Percentiles rank a stretch among this genome's conserved stretches.
phyloP scores from a whole-genome alignment of 1,140 invertebrate species.

The Philaenus spumarius region DNA sequence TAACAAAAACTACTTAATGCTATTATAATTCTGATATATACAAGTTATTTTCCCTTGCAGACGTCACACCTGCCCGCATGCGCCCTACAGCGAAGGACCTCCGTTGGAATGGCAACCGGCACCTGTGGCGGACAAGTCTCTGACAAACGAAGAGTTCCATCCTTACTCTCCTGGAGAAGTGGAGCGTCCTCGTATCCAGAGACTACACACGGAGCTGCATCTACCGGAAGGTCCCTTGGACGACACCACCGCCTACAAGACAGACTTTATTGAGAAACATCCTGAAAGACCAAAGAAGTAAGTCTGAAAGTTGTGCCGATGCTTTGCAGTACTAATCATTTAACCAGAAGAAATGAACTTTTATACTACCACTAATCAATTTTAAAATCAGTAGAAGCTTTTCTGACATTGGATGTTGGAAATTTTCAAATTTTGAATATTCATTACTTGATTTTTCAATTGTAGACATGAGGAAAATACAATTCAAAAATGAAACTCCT shows the following conservation, averaged over 20 bases:
- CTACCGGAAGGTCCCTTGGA: constrained; percentile 43
- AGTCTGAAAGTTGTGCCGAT: neutral
- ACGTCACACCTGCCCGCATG: constrained; percentile 45
- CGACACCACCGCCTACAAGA: constrained; percentile 51
- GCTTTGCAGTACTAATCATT: no score
- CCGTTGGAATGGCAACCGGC: constrained; percentile 22
- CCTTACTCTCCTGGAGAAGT: constrained; percentile 28
- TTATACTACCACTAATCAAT: no score
- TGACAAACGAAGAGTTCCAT: constrained; percentile 30
- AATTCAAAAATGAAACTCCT: no score
- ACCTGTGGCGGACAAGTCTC: constrained; percentile 24
- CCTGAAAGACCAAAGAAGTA: constrained; percentile 38
- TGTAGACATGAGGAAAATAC: no score
- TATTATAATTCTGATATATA: no score
- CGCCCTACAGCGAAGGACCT: constrained; percentile 37
- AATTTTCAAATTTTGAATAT: no score
- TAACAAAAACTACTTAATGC: no score
- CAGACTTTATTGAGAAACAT: constrained; percentile 58
- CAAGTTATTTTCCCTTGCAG: no score
- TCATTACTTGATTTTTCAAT: no score
- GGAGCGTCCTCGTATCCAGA: constrained; percentile 30
- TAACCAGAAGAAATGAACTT: no score
- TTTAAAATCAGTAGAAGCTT: no score
- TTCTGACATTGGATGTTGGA: no score
- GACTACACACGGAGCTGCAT: constrained; percentile 33